Conservation (phyloP, 2,888 invertebrate genomes). For the Erebia epiphron region DNA sequence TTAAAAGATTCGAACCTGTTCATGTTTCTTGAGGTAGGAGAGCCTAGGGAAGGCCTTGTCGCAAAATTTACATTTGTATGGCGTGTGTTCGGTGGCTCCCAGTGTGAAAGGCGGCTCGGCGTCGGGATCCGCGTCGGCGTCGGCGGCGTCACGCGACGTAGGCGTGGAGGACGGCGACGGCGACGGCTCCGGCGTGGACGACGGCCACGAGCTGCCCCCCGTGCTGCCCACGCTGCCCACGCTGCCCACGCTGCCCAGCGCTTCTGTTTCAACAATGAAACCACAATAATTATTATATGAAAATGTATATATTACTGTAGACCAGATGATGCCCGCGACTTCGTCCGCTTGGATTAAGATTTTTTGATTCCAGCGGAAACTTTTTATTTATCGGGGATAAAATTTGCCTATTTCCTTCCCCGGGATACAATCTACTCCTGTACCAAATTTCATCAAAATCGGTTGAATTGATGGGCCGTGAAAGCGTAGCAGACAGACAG, state of each 20-base stretch:
- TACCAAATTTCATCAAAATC: too few species aligned
- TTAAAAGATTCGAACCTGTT: constrained; percentile 87
- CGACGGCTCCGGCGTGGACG: constrained; percentile 84
- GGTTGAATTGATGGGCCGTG: too few species aligned
- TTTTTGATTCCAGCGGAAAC: too few species aligned
- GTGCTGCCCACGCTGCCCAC: constrained; percentile 85
- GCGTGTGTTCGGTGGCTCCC: constrained; percentile 88
- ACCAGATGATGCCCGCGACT: too few species aligned
- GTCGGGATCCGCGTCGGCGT: constrained; percentile 83
- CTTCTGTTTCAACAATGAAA: constrained; percentile 72
- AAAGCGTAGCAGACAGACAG: too few species aligned
- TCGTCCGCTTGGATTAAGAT: too few species aligned
- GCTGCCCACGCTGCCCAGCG: constrained; percentile 84
- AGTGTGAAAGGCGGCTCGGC: constrained; percentile 84
- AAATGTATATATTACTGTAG: too few species aligned
- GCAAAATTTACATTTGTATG: constrained; percentile 96
- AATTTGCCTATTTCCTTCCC: too few species aligned
- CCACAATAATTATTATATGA: too few species aligned
- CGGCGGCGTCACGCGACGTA: constrained; percentile 85
- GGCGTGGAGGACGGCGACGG: constrained; percentile 85
- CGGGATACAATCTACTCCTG: too few species aligned
- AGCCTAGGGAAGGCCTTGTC: constrained; percentile 94
- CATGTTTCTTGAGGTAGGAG: constrained; percentile 94
- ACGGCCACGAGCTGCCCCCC: constrained; percentile 87
- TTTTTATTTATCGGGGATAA: too few species aligned